These are phyloP conservation scores for Varanus salvator DNA, from an alignment of 2,113 vertebrate species.

Conservation along the genomic window DNA sequence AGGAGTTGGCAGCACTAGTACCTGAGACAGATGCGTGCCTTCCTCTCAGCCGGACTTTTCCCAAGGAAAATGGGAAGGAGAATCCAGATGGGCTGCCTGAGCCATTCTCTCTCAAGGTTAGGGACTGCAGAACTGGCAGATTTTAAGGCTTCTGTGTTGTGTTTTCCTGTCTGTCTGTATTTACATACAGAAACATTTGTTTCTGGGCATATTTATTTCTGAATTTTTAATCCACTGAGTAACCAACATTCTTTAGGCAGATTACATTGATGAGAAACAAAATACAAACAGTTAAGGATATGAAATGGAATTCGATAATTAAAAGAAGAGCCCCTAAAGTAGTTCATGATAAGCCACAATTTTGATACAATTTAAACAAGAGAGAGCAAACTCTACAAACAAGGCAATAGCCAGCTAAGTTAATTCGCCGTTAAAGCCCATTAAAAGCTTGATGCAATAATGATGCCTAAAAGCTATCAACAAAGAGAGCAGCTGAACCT, in stretches of 20 bases:
- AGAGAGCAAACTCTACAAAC: not conserved
- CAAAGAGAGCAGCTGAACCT: not conserved
- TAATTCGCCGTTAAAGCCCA: not conserved
- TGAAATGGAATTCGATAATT: too few relatives aligned
- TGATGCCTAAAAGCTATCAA: not conserved
- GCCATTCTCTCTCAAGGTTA: not conserved
- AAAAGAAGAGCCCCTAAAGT: not conserved
- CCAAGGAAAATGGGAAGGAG: not conserved
- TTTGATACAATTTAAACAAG: not conserved
- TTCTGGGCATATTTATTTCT: too few relatives aligned
- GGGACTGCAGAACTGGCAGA: not conserved
- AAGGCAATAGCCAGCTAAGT: not conserved
- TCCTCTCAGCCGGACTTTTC: not conserved
- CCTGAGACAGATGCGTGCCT: not conserved
- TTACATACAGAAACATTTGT: not conserved
- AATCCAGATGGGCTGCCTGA: not conserved
- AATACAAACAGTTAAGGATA: too few relatives aligned
- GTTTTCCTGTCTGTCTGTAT: not conserved
- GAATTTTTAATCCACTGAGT: not conserved
- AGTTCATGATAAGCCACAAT: not conserved
- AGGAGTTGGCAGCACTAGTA: not conserved
- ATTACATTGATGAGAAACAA: too few relatives aligned
- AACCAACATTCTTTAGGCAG: too few relatives aligned
- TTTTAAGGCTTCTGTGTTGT: not conserved
- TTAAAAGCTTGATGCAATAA: not conserved